Percentiles rank a stretch among this genome's conserved stretches.
Conservation (phyloP, 2,888 invertebrate genomes). For the Theodoxus fluviatilis region DNA sequence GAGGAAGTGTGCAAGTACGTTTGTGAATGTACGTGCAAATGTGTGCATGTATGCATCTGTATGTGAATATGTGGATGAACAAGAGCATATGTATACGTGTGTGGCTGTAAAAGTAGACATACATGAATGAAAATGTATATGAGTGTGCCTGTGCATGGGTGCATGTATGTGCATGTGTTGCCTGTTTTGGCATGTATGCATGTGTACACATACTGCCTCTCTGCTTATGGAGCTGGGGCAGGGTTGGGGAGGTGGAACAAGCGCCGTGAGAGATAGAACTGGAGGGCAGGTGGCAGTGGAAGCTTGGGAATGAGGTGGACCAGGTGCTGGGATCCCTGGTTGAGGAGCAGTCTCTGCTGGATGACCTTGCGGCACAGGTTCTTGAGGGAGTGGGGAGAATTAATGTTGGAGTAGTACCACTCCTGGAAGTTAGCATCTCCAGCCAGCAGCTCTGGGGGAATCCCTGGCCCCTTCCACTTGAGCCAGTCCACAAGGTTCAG, state of each 20-base stretch:
- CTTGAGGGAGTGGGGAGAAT: slow-evolving; percentile 59
- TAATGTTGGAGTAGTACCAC: slow-evolving; percentile 56
- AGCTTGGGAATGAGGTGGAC: slow-evolving; percentile 53
- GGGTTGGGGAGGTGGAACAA: slow-evolving; percentile 62
- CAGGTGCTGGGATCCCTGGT: slow-evolving; percentile 45
- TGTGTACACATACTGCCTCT: too few relatives aligned
- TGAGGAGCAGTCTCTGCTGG: slow-evolving; percentile 53
- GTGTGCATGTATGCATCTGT: too few relatives aligned
- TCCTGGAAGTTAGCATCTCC: slow-evolving; percentile 52
- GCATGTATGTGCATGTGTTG: too few relatives aligned
- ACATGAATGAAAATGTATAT: too few relatives aligned
- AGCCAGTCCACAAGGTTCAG: slow-evolving; percentile 65
- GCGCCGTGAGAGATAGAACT: slow-evolving; percentile 55
- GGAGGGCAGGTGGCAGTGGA: slow-evolving; percentile 60
- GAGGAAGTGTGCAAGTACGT: too few relatives aligned
- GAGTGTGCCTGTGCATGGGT: too few relatives aligned
- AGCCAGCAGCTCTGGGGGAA: slow-evolving; percentile 53
- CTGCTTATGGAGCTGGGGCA: too few relatives aligned
- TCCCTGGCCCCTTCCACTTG: slow-evolving; percentile 63
- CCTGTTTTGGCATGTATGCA: too few relatives aligned
- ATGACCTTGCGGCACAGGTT: slow-evolving; percentile 64
- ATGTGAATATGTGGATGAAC: too few relatives aligned
- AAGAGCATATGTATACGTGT: too few relatives aligned
- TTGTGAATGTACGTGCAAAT: too few relatives aligned
- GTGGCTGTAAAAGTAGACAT: too few relatives aligned